Base-by-base conservation (phyloP, 2,797 vertebrate species). In the Pantherophis alleghaniensis region DNA sequence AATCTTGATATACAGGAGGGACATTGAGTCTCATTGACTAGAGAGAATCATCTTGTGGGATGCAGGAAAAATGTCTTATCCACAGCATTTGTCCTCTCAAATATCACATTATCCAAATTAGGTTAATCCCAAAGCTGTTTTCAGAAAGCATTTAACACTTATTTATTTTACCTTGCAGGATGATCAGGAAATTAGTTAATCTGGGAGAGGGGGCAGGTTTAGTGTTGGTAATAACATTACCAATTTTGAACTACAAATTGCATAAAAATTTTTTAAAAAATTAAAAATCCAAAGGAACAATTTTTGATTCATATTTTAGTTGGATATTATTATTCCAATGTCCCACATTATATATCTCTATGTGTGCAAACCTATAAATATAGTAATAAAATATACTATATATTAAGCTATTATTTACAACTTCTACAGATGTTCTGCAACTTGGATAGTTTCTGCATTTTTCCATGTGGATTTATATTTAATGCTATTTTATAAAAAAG, bases 401-500 rank as follows among this genome's bases (percentile, higher is more conserved):
- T 42, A 42, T 56, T 92, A 94, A 28, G 88, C 92, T 91, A 95
- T 93, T 94, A 92, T 94, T 95, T 56, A 79, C 69, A 79, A 94
- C 95, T 96, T 94, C 95, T 86, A 57, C 53, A 94, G 92, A 89
- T 74, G 83, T 94, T 96, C 90, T 94, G 96, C 91, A 91, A 66
- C 88, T 92, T 95, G 92, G 89, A 91, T 94, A 53, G 51, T 37
- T 96, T 93, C 89, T 95, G 53, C 37, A 95, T 55, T 94, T 94
- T 91, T 91, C 94, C 95, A 93, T 90, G 91, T 96, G 95, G 94
- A 96, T 93, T 91, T 66, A 93, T 91, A 83, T 95, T 96, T 95
- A 96, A 86, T 53, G 66, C 53, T n/a, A 63, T 86, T 88, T 74
- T 94, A n/a, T n/a, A 89, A 91, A 93, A 69, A 24, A 92, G 87